Evolutionary conservation across 1,140 invertebrate genomes (phyloP), one percentile per base, ranked within the genome.

Genomic region (Antheraea mylitta): DNA sequence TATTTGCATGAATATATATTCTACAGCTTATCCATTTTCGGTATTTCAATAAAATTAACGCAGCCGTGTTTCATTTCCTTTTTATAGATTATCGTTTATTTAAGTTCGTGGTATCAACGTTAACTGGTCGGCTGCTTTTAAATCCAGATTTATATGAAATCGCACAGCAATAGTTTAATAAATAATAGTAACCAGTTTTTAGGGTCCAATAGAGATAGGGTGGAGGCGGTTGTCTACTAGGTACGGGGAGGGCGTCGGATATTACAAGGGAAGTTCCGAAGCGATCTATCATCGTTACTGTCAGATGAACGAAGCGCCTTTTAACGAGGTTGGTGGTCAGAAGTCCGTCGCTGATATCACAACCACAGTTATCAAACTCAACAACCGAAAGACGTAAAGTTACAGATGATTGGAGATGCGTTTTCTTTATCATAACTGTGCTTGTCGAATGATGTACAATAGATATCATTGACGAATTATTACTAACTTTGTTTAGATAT

Each of bases 211-310:
- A 61, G 60, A 61, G 60, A 36, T 61, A 30, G 19, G 19, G 60
- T 61, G 18, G 19, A 22, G 6, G 10, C 9, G 19, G 19, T 11
- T 61, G 59, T 10, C 30, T 60, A 16, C 60, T 60, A 53, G 59
- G 1, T 60, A 19, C 59, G 66, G 66, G 66, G 71, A 36, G 71
- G 64, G 76, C 71, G 76, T 69, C 80, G 80, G 80, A 82, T 82
- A 82, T 82, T 82, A 80, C 75, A 72, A 78, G 75, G 80, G 80
- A 82, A 82, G 78, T 82, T 76, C 72, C 74, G 71, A 74, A 76
- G 75, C 71, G 72, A 82, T 82, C 80, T 74, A 82, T 82, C 80
- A 82, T 82, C 80, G 80, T 82, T 82, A 82, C 75, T 82, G 80
- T 82, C 80, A 82, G 75, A 76, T 73, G 76, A 80, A 69, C 71